Conservation (phyloP, 1,140 invertebrate species). For the Linepithema humile region DNA sequence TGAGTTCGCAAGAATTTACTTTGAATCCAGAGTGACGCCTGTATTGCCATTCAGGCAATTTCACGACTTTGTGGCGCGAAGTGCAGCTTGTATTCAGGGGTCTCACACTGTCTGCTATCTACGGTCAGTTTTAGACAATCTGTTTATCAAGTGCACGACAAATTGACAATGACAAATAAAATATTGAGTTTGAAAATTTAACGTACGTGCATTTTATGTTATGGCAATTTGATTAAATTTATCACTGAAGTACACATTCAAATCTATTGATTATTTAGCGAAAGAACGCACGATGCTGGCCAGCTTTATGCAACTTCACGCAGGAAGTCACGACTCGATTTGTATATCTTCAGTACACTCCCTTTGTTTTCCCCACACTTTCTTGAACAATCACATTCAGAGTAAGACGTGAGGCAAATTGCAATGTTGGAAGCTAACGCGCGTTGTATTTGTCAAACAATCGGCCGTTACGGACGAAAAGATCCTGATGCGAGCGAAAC, state of each 20-base stretch:
- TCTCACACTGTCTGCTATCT: neutral
- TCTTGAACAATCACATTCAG: slow-evolving; percentile 44
- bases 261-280: neutral
- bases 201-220: neutral
- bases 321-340: slow-evolving; percentile 10
- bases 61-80: slow-evolving; percentile 14
- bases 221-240: neutral
- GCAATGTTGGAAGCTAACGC: neutral
- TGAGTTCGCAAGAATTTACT: neutral
- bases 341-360: neutral
- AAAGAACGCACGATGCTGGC: no score
- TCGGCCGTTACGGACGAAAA: slow-evolving; percentile 43
- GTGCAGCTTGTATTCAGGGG: slow-evolving; percentile 23
- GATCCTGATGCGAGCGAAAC: slow-evolving; percentile 38
- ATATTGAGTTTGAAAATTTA: neutral
- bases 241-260: neutral
- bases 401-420: slow-evolving; percentile 22
- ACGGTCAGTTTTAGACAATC: neutral
- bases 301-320: neutral
- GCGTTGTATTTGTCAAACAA: slow-evolving; percentile 67
- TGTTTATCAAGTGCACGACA: neutral
- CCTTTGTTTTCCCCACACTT: neutral
- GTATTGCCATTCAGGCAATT: slow-evolving; percentile 14
- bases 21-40: neutral
- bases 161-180: no score